Percentiles rank a stretch among this genome's conserved stretches.
Evolutionary conservation across 30 jellyfish, hydroid and myxozoan species (phyloP).

Genomic region (Aurelia sp.): DNA sequence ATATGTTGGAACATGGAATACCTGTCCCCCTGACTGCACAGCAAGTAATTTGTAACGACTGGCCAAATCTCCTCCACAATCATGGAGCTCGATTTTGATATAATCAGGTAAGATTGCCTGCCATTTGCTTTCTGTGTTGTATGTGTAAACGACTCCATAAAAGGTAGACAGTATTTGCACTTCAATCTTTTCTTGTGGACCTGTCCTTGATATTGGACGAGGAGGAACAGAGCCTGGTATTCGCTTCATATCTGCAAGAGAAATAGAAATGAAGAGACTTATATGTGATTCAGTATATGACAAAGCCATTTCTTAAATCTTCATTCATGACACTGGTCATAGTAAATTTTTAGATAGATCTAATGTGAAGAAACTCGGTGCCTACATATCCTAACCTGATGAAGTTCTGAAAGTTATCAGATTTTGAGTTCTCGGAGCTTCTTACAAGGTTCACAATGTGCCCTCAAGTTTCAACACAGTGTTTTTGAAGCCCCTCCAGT

Average conservation of each 20-base stretch:
- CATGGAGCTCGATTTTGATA: slow-evolving; percentile 16
- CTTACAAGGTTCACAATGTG: too few relatives aligned
- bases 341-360: too few relatives aligned
- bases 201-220: slow-evolving; percentile 23
- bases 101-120: slow-evolving; percentile 17
- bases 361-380: too few relatives aligned
- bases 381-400: too few relatives aligned
- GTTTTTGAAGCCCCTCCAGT: too few relatives aligned
- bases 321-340: too few relatives aligned
- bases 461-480: too few relatives aligned
- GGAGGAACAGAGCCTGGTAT: slow-evolving; percentile 37
- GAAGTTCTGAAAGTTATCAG: too few relatives aligned
- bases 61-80: neutral
- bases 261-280: neutral
- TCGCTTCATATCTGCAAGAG: slow-evolving; percentile 39
- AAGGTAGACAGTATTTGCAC: slow-evolving; percentile 1
- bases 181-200: neutral
- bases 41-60: slow-evolving; percentile 16
- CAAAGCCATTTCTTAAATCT: too few relatives aligned
- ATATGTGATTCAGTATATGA: too few relatives aligned
- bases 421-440: too few relatives aligned
- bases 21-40: slow-evolving; percentile 21
- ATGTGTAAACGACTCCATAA: slow-evolving; percentile 35
- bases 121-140: slow-evolving; percentile 38
- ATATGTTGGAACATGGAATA: neutral